These are phyloP conservation scores for Drosophila pallidifrons DNA, from an alignment of 1,140 invertebrate species.

Conservation along the genomic window DNA sequence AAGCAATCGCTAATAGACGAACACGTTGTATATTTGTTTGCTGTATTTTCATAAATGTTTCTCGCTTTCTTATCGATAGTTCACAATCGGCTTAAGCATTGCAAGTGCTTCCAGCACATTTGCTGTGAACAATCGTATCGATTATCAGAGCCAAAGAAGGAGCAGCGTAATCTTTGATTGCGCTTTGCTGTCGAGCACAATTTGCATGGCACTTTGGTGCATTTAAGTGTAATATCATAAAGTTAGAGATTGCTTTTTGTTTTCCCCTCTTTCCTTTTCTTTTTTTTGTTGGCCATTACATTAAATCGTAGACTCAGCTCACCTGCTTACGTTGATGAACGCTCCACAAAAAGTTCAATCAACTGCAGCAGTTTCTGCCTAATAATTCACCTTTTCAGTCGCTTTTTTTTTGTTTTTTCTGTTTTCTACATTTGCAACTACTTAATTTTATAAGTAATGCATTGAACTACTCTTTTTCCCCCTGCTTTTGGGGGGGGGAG, in stretches of 20 bases:
- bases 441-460: conserved; percentile 76
- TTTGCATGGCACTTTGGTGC: conserved; percentile 17
- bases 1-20: too few species aligned
- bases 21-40: too few species aligned
- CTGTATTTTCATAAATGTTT: too few species aligned
- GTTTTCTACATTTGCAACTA: conserved; percentile 58
- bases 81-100: neutral
- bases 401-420: conserved; percentile 24
- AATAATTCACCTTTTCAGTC: conserved; percentile 72
- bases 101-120: conserved; percentile 34
- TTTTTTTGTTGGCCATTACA: conserved; percentile 15
- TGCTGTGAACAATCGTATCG: conserved; percentile 38
- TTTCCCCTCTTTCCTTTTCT: neutral
- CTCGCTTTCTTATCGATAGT: neutral
- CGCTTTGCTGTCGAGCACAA: conserved; percentile 7
- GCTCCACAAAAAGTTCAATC: conserved; percentile 63
- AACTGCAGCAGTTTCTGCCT: conserved; percentile 38
- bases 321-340: conserved; percentile 23
- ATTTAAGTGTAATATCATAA: conserved; percentile 26
- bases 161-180: conserved; percentile 27
- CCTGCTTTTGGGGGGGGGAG: neutral
- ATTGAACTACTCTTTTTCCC: conserved; percentile 47
- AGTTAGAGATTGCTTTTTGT: conserved; percentile 63
- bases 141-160: conserved; percentile 15
- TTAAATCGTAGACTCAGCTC: conserved; percentile 6